Conservation (phyloP, 2,113 vertebrate genomes). For the Empidonax traillii region DNA sequence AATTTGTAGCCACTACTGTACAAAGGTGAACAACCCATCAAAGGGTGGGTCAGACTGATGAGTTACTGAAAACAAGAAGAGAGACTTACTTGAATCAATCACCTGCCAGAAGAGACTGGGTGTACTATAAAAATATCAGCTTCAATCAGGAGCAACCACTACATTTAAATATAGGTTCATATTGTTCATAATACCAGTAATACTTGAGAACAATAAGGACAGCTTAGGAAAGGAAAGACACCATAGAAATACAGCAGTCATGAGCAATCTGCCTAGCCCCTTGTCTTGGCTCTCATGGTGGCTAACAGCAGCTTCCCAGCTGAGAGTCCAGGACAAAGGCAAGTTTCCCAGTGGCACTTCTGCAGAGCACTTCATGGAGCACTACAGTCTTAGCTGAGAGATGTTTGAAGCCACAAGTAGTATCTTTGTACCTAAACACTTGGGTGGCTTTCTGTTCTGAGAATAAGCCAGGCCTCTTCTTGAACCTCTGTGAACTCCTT, state of each 20-base stretch:
- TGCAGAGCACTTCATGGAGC: background rate
- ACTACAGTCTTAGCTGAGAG: background rate
- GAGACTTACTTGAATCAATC: background rate
- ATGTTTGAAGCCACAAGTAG: background rate
- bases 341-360: background rate
- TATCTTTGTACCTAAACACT: background rate
- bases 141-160: background rate
- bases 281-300: background rate
- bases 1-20: background rate
- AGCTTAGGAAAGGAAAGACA: background rate
- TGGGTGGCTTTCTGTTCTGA: background rate
- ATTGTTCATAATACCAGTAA: background rate
- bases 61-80: background rate
- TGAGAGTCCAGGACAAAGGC: background rate
- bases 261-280: background rate
- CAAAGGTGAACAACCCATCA: background rate
- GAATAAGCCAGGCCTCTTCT: background rate
- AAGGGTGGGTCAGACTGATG: background rate
- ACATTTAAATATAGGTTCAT: background rate
- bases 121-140: background rate
- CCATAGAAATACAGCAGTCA: background rate
- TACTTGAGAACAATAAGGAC: background rate
- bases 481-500: background rate
- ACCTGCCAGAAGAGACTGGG: background rate
- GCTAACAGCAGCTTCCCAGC: background rate